These are phyloP conservation scores for Drosophila nigrodunni DNA, from an alignment of 1,140 invertebrate species.

Conservation along the genomic window DNA sequence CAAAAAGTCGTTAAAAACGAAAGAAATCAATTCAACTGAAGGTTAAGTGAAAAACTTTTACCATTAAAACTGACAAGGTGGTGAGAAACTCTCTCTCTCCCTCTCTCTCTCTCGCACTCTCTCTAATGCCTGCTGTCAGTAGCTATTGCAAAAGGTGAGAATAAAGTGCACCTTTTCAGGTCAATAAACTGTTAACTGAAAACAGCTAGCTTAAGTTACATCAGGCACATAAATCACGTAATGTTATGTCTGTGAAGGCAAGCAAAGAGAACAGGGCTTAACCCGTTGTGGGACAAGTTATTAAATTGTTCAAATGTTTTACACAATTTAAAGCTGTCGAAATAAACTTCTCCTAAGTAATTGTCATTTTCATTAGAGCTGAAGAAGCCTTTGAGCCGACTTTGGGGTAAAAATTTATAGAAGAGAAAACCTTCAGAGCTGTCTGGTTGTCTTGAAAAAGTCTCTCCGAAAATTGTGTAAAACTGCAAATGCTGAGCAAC, in stretches of 20 bases:
- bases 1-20: constrained; percentile 72
- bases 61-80: constrained; percentile 71
- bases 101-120: no score
- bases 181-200: constrained; percentile 35
- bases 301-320: constrained; percentile 12
- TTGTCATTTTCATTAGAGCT: constrained; percentile 15
- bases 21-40: constrained; percentile 74
- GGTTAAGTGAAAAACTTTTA: constrained; percentile 79
- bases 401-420: no score
- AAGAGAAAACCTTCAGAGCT: no score
- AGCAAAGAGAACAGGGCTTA: constrained; percentile 9
- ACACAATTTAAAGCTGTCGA: neutral
- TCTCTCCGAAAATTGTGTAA: neutral
- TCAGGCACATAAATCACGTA: constrained; percentile 42
- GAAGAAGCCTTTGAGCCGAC: constrained; percentile 11
- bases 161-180: constrained; percentile 21
- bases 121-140: constrained; percentile 38
- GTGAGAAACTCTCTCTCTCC: no score
- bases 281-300: constrained; percentile 16
- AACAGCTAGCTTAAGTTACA: constrained; percentile 16
- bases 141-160: constrained; percentile 26
- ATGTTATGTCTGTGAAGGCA: neutral
- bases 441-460: neutral
- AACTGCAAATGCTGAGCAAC: neutral
- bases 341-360: neutral